Percentiles rank a stretch among this genome's conserved stretches.
These are phyloP conservation scores for Drosophila ficusphila DNA, from an alignment of 1,140 invertebrate species.

Conservation along the genomic window DNA sequence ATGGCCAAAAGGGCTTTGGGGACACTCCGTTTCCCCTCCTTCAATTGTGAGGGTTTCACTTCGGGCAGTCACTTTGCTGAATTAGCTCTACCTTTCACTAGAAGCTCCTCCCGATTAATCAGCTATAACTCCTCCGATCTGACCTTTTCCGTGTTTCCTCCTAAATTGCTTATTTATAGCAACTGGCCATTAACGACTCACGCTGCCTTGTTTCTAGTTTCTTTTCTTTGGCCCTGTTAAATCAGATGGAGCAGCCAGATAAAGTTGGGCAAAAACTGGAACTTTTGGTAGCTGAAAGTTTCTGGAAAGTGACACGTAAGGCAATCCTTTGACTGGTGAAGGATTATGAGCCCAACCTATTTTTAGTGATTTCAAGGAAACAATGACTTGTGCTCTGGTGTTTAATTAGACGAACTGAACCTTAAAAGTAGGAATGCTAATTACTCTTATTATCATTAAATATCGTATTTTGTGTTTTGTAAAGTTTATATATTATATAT, in stretches of 20 bases:
- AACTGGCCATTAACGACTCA: conserved; percentile 26
- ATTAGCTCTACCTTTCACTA: conserved; percentile 38
- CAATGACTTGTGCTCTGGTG: too few relatives aligned
- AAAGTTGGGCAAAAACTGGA: background rate
- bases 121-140: conserved; percentile 6
- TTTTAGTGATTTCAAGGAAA: too few relatives aligned
- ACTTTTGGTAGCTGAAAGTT: conserved; percentile 17
- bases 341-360: background rate
- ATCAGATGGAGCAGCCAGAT: background rate
- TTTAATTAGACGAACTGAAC: too few relatives aligned
- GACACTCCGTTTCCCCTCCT: conserved; percentile 26
- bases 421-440: too few relatives aligned
- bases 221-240: background rate
- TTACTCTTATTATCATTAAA: too few relatives aligned
- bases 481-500: too few relatives aligned
- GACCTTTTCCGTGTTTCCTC: conserved; percentile 8
- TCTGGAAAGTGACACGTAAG: conserved; percentile 17
- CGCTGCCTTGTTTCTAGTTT: background rate
- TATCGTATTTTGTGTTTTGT: too few relatives aligned
- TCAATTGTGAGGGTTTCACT: conserved; percentile 43
- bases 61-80: conserved; percentile 47
- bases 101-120: conserved; percentile 27
- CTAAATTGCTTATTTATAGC: conserved; percentile 41
- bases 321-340: background rate
- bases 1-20: conserved; percentile 24